Evolutionary conservation across 2,888 invertebrate genomes (phyloP).

Genomic region (Eilema depressum): DNA sequence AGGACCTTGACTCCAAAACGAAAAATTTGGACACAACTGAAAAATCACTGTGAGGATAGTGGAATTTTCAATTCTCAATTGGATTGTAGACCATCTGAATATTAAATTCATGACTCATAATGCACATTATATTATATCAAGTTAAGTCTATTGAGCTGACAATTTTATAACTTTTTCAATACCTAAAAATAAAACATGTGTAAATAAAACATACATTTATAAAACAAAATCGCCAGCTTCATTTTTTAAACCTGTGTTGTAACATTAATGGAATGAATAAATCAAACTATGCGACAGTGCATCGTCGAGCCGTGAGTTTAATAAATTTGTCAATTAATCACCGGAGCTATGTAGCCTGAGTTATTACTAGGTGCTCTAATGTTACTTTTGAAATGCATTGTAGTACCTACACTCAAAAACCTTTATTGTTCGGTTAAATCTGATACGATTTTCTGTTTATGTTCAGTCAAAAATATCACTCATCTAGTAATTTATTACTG

Average conservation of each 20-base stretch:
- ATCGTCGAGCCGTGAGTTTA: conserved; percentile 42
- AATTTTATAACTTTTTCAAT: not conserved
- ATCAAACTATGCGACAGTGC: conserved; percentile 45
- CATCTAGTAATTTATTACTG: too few species aligned
- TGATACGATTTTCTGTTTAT: too few species aligned
- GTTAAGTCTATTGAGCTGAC: not conserved
- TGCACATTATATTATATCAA: not conserved
- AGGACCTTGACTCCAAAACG: too few species aligned
- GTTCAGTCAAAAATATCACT: too few species aligned
- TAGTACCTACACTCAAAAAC: too few species aligned
- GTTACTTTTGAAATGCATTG: not conserved
- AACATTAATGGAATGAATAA: conserved; percentile 40
- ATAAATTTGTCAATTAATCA: conserved; percentile 53
- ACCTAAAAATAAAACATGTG: too few species aligned
- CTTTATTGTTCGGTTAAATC: too few species aligned
- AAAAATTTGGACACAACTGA: too few species aligned
- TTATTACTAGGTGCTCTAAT: conserved; percentile 34
- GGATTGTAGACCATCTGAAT: too few species aligned
- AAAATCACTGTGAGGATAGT: too few species aligned
- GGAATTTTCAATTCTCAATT: too few species aligned
- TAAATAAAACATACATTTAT: not conserved
- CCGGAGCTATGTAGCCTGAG: conserved; percentile 37
- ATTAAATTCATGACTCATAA: not conserved
- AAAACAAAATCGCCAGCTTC: not conserved
- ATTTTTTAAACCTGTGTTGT: conserved; percentile 13